Evolutionary conservation across 2,888 invertebrate species (phyloP).

Genomic region (Philaethria dido): DNA sequence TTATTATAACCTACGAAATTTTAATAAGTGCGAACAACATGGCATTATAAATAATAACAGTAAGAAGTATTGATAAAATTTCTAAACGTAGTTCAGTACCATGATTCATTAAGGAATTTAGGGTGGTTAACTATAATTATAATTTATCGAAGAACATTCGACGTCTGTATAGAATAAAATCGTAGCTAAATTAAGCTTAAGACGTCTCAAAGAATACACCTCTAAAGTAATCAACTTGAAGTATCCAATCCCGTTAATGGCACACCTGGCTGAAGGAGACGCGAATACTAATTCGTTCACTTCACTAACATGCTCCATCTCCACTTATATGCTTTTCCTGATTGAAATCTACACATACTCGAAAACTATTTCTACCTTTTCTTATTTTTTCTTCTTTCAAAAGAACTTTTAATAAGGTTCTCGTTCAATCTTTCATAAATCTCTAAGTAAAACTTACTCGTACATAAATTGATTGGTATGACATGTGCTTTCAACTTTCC

Average conservation of each 20-base stretch:
- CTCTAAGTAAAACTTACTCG: slow-evolving; percentile 21
- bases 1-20: too few species aligned
- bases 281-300: slow-evolving; percentile 43
- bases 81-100: too few species aligned
- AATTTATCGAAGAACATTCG: neutral
- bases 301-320: slow-evolving; percentile 30
- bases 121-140: neutral
- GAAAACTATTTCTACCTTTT: slow-evolving; percentile 40
- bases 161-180: neutral
- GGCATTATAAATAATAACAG: too few species aligned
- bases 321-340: slow-evolving; percentile 42
- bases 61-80: too few species aligned
- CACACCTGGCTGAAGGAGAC: slow-evolving; percentile 32
- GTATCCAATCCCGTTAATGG: slow-evolving; percentile 50
- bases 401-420: slow-evolving; percentile 14
- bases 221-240: slow-evolving; percentile 46
- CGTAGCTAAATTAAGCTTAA: slow-evolving; percentile 5
- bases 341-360: slow-evolving; percentile 47
- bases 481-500: slow-evolving; percentile 28
- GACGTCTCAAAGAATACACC: slow-evolving; percentile 23
- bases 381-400: neutral
- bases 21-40: too few species aligned
- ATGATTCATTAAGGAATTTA: neutral
- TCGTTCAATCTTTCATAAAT: slow-evolving; percentile 33
- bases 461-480: slow-evolving; percentile 23